Conservation (phyloP, 2,888 invertebrate genomes). For the Pyrochroa serraticornis region DNA sequence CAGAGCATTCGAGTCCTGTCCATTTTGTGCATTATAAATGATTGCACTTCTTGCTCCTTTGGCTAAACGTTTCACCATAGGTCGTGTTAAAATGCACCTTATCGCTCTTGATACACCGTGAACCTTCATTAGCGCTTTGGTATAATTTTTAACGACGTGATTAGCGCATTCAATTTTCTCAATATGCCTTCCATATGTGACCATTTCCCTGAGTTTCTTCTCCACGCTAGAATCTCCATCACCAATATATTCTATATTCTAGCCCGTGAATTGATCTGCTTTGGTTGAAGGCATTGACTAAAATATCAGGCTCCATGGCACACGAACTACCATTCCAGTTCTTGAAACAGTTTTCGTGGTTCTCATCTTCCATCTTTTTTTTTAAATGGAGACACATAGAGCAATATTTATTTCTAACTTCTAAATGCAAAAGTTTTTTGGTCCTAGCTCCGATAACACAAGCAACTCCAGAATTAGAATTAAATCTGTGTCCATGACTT, state of each 20-base stretch:
- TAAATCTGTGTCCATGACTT: conserved; percentile 1
- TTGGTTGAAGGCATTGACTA: too few species aligned
- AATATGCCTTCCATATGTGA: too few species aligned
- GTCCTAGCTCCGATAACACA: conserved; percentile 16
- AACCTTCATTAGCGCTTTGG: conserved; percentile 26
- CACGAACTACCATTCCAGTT: conserved; percentile 31
- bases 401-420: conserved; percentile 35
- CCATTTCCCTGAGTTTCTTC: too few species aligned
- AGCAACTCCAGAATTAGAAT: conserved; percentile 4
- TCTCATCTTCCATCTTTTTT: background rate
- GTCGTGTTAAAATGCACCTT: background rate
- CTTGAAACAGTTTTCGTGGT: conserved; percentile 29
- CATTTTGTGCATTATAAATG: background rate
- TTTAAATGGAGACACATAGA: conserved; percentile 23
- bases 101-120: conserved; percentile 18
- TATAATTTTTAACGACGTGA: conserved; percentile 36
- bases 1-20: background rate
- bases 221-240: too few species aligned
- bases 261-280: too few species aligned
- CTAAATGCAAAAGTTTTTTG: conserved; percentile 28
- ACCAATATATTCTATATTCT: too few species aligned
- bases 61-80: too few species aligned
- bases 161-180: too few species aligned
- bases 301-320: conserved; percentile 35
- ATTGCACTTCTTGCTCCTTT: conserved; percentile 4